phyloP scores from a whole-genome alignment of 2,113 vertebrate species.

The Anthoscopus minutus region DNA sequence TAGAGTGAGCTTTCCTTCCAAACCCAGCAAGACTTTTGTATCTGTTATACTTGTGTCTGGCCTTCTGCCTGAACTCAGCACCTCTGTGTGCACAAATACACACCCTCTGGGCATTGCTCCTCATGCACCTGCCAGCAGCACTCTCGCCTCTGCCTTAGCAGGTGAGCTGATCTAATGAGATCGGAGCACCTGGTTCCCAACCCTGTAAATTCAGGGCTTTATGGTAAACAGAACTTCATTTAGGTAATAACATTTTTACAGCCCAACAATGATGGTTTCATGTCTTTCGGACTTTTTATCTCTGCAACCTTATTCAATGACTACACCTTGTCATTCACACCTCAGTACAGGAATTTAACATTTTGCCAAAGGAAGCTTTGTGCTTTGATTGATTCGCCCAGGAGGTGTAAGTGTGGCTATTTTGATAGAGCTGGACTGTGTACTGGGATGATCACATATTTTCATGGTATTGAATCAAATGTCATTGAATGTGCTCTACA shows the following conservation, averaged over 20 bases:
- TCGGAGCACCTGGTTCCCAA: not conserved
- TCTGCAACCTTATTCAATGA: not conserved
- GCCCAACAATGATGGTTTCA: not conserved
- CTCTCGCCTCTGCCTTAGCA: not conserved
- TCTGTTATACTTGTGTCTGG: not conserved
- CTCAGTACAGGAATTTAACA: not conserved
- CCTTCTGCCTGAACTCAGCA: not conserved
- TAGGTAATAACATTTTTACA: not conserved
- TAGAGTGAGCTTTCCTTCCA: not conserved
- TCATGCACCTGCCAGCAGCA: not conserved
- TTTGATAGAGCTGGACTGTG: not conserved
- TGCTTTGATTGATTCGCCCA: not conserved
- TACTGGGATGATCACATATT: not conserved
- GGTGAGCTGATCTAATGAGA: not conserved
- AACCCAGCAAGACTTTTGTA: not conserved
- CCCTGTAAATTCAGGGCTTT: not conserved
- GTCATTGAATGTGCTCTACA: not conserved
- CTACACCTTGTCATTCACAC: not conserved
- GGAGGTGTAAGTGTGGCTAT: not conserved
- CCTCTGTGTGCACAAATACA: not conserved
- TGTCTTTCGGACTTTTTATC: not conserved
- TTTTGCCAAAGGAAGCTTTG: not conserved
- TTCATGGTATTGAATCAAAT: not conserved
- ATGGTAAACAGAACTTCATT: not conserved
- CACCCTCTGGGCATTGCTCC: not conserved